Evolutionary conservation across 2,888 invertebrate species (phyloP), one percentile per base, ranked within the genome.

Genomic region (Hirtodrosophila cameraria): DNA sequence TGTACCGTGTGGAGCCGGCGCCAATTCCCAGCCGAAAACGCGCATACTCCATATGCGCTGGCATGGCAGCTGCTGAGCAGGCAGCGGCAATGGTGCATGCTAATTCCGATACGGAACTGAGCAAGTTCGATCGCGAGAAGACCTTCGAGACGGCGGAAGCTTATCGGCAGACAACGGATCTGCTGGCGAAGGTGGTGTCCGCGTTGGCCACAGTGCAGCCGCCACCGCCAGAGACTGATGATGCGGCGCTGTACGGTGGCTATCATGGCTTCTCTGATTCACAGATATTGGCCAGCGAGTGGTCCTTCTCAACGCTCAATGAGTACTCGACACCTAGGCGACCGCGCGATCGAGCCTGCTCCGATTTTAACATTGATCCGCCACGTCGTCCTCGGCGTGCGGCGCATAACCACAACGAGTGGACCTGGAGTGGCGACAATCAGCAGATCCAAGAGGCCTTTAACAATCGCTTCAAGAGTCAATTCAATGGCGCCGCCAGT

Each of bases 91-190:
- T 84, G 39, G 63, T 81, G 23, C 92, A 95, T 53, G 94, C 94
- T 45, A 94, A 94, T 68, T 96, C 96, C 0, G 96, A 97, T 76
- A 94, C 95, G 0, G 96, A 96, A 89, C 91, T 97, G 36, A 93
- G 94, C 59, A 93, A 94, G 33, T 96, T 96, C 68, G 96, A 97
- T 88, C 94, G 94, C 81, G 94, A 94, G 72, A 94, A 94, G 64
- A 96, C 96, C 0, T 91, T 91, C 74, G 90, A 90, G 59, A 93
- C 94, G 13, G 93, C 94, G 1, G 93, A 94, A 63, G 94, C 94
- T 7, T 93, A 95, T 69, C 93, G 96, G 0, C 94, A 95, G 81
- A 95, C 96, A 5, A 94, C 94, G 4, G 95, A 96, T 85, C 88
- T 97, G 1, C 88, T 96, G 50, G 94, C 95, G 0, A 93, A 95